Percentiles rank a stretch among this genome's conserved stretches.
Conservation (phyloP, 2,797 vertebrate genomes). For the Fratercula arctica region DNA sequence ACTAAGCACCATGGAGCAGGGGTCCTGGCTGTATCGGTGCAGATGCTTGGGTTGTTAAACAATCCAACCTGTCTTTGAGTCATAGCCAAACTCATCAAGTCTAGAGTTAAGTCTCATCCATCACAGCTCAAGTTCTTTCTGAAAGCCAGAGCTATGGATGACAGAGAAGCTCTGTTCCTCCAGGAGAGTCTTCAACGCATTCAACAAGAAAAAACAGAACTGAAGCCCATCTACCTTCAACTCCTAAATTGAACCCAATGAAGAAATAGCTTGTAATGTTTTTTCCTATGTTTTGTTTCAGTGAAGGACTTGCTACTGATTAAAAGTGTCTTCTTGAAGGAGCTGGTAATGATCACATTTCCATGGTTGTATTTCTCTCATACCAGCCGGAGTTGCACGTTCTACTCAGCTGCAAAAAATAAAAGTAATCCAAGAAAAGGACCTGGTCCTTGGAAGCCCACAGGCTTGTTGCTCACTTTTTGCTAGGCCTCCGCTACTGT, state of each 20-base stretch:
- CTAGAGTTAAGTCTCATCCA: background rate
- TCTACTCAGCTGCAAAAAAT: background rate
- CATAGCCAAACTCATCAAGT: background rate
- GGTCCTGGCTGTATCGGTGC: background rate
- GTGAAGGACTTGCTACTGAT: background rate
- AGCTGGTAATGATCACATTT: background rate
- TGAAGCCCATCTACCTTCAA: background rate
- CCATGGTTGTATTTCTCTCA: background rate
- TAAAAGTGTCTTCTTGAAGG: background rate
- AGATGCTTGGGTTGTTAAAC: background rate
- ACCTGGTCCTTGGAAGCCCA: background rate
- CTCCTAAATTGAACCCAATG: background rate
- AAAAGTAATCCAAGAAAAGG: background rate
- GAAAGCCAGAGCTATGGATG: background rate
- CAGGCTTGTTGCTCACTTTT: background rate
- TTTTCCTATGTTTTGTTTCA: background rate
- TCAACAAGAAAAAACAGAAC: background rate
- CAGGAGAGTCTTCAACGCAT: background rate
- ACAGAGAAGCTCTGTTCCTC: background rate
- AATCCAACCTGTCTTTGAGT: background rate
- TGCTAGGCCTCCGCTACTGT: background rate
- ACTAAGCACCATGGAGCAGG: background rate
- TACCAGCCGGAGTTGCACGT: background rate
- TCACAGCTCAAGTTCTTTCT: background rate
- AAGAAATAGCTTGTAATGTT: background rate